Evolutionary conservation across 2,113 vertebrate species (phyloP), one percentile per base, ranked within the genome.

Genomic region (Gasterosteus nipponicus): DNA sequence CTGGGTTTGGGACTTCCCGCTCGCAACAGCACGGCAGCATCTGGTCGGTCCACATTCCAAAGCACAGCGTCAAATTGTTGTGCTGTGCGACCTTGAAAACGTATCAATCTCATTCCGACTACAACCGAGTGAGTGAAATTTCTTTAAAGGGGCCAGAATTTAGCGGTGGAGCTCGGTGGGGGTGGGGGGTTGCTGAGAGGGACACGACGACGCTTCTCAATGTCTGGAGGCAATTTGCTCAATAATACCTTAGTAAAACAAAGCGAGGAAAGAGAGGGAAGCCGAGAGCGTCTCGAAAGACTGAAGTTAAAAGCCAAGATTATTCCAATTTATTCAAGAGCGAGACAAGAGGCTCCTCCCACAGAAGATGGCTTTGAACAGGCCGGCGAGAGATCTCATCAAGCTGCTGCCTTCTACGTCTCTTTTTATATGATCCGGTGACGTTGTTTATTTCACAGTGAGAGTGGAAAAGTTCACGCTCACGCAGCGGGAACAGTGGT

Each of bases 271-370:
- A 74, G 38, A 1, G 22, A 8, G 57, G 31, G 41, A 70, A 14
- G 38, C 10, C 15, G 9, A n/a, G 26, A 14, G 54, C 6, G 2
- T 9, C 38, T 58, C 22, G 3, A 65, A 66, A 15, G 49, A 1
- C 39, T 77, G 75, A 88, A 88, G 85, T 89, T 80, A 85, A 33
- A 75, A 61, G 64, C 54, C 77, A 79, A 75, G 62, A 68, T 64
- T 75, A 19, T 72, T 73, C 67, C 63, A 77, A 84, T 80, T 80
- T 53, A 83, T 83, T 67, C 44, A 35, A 8, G 70, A 57, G 69
- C 57, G 51, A 2, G 64, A 76, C 47, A 16, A 73, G 69, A 61
- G 65, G 53, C 39, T 16, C 42, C 9, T 53, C 22, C 3, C 41
- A 38, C 14, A 49, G 19, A 66, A 10, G 16, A 10, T n/a, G 72